phyloP scores from a whole-genome alignment of 2,888 invertebrate genomes.

The Dasysyrphus tricinctus region DNA sequence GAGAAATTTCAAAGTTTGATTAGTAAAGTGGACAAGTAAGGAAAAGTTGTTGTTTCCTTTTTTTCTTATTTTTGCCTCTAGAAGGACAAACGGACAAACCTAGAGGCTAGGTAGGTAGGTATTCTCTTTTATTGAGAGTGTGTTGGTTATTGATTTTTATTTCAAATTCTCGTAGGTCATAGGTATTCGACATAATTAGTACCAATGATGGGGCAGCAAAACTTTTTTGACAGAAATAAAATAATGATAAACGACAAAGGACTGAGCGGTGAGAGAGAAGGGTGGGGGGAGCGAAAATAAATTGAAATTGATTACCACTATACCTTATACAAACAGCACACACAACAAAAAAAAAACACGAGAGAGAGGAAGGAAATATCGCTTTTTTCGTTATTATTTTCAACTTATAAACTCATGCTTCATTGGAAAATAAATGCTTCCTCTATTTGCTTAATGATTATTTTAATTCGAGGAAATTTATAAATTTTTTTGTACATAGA shows the following conservation, averaged over 20 bases:
- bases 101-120: constrained; percentile 1
- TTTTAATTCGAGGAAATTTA: constrained; percentile 27
- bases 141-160: constrained; percentile 65
- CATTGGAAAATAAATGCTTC: constrained; percentile 25
- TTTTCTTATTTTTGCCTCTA: constrained; percentile 18
- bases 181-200: constrained; percentile 72
- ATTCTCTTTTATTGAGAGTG: constrained; percentile 13
- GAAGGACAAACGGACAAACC: constrained; percentile 31
- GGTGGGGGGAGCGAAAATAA: constrained; percentile 36
- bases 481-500: background rate
- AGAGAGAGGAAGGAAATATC: background rate
- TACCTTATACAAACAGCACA: background rate
- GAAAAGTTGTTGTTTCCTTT: constrained; percentile 22
- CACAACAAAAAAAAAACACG: background rate
- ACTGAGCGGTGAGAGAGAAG: background rate
- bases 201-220: constrained; percentile 72
- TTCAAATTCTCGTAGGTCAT: constrained; percentile 47
- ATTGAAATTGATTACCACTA: constrained; percentile 71
- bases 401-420: constrained; percentile 21
- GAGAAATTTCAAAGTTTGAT: constrained; percentile 75
- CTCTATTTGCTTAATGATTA: constrained; percentile 16
- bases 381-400: constrained; percentile 2
- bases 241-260: constrained; percentile 70
- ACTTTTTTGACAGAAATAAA: constrained; percentile 74
- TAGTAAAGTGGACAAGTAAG: constrained; percentile 71